Evolutionary conservation across 2,888 invertebrate genomes (phyloP).

Genomic region (Iphiclides podalirius): DNA sequence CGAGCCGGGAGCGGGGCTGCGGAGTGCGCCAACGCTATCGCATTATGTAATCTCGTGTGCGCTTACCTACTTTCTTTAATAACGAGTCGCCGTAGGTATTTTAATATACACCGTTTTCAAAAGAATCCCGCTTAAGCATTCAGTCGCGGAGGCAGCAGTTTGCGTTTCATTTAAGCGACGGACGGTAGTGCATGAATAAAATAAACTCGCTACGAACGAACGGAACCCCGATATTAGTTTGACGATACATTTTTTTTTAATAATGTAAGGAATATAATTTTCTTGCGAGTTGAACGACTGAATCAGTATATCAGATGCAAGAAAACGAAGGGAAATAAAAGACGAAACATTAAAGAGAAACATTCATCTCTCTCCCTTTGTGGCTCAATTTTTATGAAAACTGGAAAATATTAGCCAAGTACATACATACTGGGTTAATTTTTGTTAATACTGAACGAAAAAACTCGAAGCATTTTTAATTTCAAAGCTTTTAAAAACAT

Average conservation of each 20-base stretch:
- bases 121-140: constrained; percentile 22
- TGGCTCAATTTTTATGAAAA: too few species aligned
- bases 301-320: too few species aligned
- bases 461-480: too few species aligned
- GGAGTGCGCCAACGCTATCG: constrained; percentile 32
- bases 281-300: too few species aligned
- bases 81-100: constrained; percentile 27
- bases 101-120: constrained; percentile 31
- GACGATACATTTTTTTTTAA: constrained; percentile 15
- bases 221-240: constrained; percentile 1
- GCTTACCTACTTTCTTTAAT: constrained; percentile 27
- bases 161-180: constrained; percentile 21
- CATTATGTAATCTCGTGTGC: constrained; percentile 32
- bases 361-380: too few species aligned
- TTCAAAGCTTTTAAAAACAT: too few species aligned
- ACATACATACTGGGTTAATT: too few species aligned
- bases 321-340: too few species aligned
- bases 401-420: too few species aligned
- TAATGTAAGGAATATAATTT: too few species aligned
- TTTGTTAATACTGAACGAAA: too few species aligned
- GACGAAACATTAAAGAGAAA: too few species aligned
- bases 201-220: constrained; percentile 12
- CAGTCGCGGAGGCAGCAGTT: constrained; percentile 18
- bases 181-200: constrained; percentile 21
- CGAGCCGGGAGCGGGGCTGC: constrained; percentile 16